Evolutionary conservation across 1,140 invertebrate species (phyloP).

Genomic region (Atopsyche davidsoni): DNA sequence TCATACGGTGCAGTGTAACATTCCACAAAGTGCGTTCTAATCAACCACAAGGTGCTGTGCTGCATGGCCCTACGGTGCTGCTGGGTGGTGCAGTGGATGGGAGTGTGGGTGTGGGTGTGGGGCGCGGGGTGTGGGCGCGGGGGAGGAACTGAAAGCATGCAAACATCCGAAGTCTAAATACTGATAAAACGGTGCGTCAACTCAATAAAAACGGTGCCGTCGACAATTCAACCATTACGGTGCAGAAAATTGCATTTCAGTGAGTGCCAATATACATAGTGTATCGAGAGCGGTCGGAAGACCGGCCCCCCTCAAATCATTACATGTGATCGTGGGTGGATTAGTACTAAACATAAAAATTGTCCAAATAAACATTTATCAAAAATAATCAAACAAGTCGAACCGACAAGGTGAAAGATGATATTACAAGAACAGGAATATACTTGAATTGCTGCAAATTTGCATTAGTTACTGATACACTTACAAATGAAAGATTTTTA

Average conservation of each 20-base stretch:
- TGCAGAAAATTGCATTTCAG: slow-evolving; percentile 58
- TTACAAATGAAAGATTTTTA: slow-evolving; percentile 24
- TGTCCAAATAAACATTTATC: slow-evolving; percentile 10
- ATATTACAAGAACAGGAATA: neutral
- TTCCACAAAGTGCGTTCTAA: slow-evolving; percentile 28
- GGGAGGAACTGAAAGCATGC: slow-evolving; percentile 39
- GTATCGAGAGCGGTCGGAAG: slow-evolving; percentile 31
- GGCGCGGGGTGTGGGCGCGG: slow-evolving; percentile 20
- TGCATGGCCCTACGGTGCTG: neutral
- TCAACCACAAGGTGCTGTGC: slow-evolving; percentile 28
- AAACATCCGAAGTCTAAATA: slow-evolving; percentile 52
- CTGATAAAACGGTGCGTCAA: slow-evolving; percentile 54
- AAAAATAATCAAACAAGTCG: slow-evolving; percentile 8
- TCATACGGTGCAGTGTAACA: slow-evolving; percentile 11
- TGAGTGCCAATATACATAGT: slow-evolving; percentile 46
- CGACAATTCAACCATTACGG: slow-evolving; percentile 53
- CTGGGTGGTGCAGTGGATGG: neutral
- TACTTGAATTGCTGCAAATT: neutral
- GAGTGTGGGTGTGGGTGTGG: slow-evolving; percentile 24
- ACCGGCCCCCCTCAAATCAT: slow-evolving; percentile 50
- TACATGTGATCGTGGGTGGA: slow-evolving; percentile 63
- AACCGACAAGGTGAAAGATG: slow-evolving; percentile 1
- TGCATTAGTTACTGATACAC: slow-evolving; percentile 17
- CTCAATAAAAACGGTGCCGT: slow-evolving; percentile 56
- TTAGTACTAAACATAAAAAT: slow-evolving; percentile 41